phyloP scores from a whole-genome alignment of 2,797 vertebrate genomes.

The Enteromius paludinosus region DNA sequence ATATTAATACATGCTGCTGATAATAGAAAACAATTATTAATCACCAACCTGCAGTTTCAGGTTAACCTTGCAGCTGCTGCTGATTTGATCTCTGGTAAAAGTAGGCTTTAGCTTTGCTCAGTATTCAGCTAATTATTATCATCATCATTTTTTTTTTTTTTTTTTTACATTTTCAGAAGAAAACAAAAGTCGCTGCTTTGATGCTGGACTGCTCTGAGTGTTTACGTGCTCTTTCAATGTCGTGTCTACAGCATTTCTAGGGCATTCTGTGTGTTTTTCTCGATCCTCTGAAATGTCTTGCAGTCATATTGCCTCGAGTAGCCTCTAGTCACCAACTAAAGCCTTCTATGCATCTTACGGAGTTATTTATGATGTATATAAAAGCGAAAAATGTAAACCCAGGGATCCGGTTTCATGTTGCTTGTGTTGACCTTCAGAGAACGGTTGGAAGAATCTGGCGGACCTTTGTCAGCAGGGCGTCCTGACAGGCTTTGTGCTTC shows the following conservation, averaged over 20 bases:
- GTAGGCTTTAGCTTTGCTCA: neutral
- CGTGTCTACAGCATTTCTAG: neutral
- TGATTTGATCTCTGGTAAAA: neutral
- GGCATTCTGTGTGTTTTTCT: neutral
- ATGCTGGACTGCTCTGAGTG: neutral
- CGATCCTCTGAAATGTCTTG: neutral
- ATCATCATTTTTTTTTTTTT: neutral
- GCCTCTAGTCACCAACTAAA: neutral
- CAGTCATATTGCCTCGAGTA: neutral
- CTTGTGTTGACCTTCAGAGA: neutral
- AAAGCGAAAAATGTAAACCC: neutral
- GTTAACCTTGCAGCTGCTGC: neutral
- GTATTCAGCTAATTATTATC: neutral
- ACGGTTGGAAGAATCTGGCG: neutral
- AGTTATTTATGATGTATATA: neutral
- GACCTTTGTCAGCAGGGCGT: neutral
- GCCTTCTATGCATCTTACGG: neutral
- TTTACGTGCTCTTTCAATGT: neutral
- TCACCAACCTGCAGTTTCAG: neutral
- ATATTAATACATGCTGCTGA: neutral
- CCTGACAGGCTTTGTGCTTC: neutral
- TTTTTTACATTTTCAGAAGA: neutral
- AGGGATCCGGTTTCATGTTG: neutral
- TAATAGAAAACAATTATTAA: constrained; percentile 10
- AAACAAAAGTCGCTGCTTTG: neutral